phyloP scores from a whole-genome alignment of 1,140 invertebrate genomes.

The Tribolium castaneum region DNA sequence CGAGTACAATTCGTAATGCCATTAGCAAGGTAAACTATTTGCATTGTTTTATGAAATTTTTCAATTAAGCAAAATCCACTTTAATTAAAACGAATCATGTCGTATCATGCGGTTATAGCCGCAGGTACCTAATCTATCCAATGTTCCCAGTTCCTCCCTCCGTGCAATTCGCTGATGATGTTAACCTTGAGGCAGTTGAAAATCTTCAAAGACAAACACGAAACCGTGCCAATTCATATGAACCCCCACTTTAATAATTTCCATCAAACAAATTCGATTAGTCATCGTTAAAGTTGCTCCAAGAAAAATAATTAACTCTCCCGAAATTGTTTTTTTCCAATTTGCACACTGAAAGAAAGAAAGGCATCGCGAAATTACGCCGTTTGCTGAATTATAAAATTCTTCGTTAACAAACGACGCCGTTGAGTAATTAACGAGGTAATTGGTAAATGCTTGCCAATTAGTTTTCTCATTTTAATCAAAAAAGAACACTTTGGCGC shows the following conservation, averaged over 20 bases:
- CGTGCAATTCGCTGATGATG: neutral
- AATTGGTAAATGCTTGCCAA: neutral
- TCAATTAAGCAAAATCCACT: neutral
- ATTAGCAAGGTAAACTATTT: too few relatives aligned
- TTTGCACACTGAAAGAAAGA: too few relatives aligned
- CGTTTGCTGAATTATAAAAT: conserved; percentile 11
- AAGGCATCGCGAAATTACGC: neutral
- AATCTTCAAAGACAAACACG: neutral
- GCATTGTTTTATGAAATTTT: too few relatives aligned
- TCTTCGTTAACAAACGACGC: conserved; percentile 3
- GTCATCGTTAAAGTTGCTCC: neutral
- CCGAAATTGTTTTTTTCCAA: conserved; percentile 4
- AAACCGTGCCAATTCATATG: neutral
- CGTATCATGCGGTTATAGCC: neutral
- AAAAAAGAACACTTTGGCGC: neutral
- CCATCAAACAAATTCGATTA: neutral
- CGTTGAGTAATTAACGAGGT: conserved; percentile 6
- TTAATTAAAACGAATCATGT: neutral
- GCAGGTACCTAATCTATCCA: neutral
- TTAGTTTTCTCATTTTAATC: neutral
- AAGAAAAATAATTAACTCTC: conserved; percentile 7
- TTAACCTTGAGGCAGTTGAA: neutral
- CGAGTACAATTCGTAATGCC: too few relatives aligned
- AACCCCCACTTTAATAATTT: neutral
- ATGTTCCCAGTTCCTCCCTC: neutral